Base-by-base conservation (phyloP, 2,888 invertebrate species). In the Coenonympha glycerion region DNA sequence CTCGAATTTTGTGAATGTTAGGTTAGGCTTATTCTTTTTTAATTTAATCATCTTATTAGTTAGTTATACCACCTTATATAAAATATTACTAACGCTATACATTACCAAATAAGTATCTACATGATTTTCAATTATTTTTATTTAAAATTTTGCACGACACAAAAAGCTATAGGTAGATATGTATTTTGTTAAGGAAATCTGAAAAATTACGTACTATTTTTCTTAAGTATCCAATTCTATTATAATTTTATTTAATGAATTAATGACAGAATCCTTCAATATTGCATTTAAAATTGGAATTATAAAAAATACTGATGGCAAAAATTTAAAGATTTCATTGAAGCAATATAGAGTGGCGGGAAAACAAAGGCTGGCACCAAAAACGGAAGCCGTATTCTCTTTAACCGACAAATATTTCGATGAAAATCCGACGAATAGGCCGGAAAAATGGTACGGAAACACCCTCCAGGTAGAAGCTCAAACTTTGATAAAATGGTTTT, bases 401-500 rank as follows among this genome's bases (percentile, higher is more conserved):
- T 45, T 34, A 34, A 22, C 33, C 45, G 28, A 34, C 34, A 34
- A 45, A 45, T 44, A 45, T 41, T 47, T 13, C 22, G 37, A 47
- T 19, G 24, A 39, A 42, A 44, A 39, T 42, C 44, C 24, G 31
- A 51, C 51, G 33, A 28, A 52, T 41, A 30, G 47, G 19, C 41
- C 18, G 28, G 39, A 26, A 48, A 45, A 52, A 52, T 13, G 36
- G 46, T 18, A 46, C 33, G 49, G 45, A 49, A 49, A 50, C 52
- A n/a, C 39, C 22, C 45, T 24, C 39, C 44, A 40, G 40, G 51
- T 42, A 47, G 51, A 47, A 28, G 31, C 50, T 47, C 36, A 47
- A 47, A 45, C 42, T 53, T 50, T 45, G 31, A 36, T 51, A 40
- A 39, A 51, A 58, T 36, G 39, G 47, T 42, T 47, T 26, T 37